These are phyloP conservation scores for Pampus argenteus DNA, from an alignment of 2,797 vertebrate species.

Conservation along the genomic window DNA sequence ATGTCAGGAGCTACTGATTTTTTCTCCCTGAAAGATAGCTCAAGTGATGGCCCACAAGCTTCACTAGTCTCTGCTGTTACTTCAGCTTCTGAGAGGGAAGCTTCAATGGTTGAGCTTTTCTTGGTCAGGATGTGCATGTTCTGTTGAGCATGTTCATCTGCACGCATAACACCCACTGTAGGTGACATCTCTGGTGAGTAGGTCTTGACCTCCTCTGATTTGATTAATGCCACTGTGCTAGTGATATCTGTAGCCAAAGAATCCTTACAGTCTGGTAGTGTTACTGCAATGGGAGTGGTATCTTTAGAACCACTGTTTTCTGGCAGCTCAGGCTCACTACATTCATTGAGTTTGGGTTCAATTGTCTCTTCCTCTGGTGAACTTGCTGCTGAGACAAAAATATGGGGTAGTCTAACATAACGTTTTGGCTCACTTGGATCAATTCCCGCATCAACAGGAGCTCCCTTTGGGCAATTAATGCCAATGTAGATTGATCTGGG, in stretches of 20 bases:
- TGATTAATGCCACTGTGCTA: conserved; percentile 16
- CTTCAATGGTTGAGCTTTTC: conserved; percentile 28
- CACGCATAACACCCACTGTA: conserved; percentile 2
- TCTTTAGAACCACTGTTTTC: conserved; percentile 35
- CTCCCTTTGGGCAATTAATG: conserved; percentile 55
- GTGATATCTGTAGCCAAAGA: conserved; percentile 32
- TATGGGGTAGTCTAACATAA: conserved; percentile 80
- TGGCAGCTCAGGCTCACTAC: conserved; percentile 28
- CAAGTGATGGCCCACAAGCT: conserved; percentile 11
- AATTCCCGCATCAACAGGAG: conserved; percentile 30
- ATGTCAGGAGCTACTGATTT: conserved; percentile 16
- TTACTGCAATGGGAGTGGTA: not conserved
- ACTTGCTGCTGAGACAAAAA: conserved; percentile 83
- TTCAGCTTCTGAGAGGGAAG: conserved; percentile 24
- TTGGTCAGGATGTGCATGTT: not conserved
- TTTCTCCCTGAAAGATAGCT: conserved; percentile 18
- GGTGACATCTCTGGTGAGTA: conserved; percentile 29
- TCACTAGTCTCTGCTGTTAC: conserved; percentile 25
- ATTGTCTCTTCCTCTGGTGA: conserved; percentile 77
- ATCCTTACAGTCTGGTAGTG: conserved; percentile 27
- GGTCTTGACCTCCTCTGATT: conserved; percentile 33
- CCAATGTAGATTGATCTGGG: conserved; percentile 77
- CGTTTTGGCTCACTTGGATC: conserved; percentile 44
- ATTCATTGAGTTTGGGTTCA: conserved; percentile 45
- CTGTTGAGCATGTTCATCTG: conserved; percentile 36